Evolutionary conservation across 1,140 invertebrate genomes (phyloP).

Genomic region (Vanessa atalanta): DNA sequence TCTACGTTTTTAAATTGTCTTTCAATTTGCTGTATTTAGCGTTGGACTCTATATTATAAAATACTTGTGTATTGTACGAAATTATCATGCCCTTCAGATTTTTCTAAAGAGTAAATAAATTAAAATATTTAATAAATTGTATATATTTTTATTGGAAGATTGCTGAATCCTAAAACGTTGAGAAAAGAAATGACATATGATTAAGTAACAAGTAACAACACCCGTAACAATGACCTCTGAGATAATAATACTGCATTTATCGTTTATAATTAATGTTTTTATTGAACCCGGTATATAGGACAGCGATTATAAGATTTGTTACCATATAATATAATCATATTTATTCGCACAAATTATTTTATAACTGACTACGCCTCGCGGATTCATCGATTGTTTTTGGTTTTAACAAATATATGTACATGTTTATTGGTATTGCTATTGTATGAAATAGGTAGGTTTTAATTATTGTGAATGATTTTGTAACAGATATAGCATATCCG

Average conservation of each 20-base stretch:
- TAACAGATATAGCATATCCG: background rate
- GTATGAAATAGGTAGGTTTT: background rate
- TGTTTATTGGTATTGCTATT: no score
- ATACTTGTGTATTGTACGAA: no score
- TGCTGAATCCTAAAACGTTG: background rate
- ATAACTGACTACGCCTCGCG: background rate
- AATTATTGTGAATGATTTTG: constrained; percentile 2
- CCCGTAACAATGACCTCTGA: constrained; percentile 42
- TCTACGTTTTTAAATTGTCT: no score
- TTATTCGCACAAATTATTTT: background rate
- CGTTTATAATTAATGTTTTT: constrained; percentile 25
- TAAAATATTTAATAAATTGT: no score
- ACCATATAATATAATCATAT: background rate
- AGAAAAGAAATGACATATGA: constrained; percentile 6
- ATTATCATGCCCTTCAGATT: no score
- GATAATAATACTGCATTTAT: constrained; percentile 31
- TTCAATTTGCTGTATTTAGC: no score
- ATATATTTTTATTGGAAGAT: no score
- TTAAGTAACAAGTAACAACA: constrained; percentile 27
- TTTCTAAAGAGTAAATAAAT: no score
- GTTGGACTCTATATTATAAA: no score
- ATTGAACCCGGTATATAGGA: constrained; percentile 33
- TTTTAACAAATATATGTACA: no score
- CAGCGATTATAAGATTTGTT: constrained; percentile 27
- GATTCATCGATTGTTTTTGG: no score